Conservation (phyloP, 92 coral and sea anemone species). For the Blastomussa wellsi region DNA sequence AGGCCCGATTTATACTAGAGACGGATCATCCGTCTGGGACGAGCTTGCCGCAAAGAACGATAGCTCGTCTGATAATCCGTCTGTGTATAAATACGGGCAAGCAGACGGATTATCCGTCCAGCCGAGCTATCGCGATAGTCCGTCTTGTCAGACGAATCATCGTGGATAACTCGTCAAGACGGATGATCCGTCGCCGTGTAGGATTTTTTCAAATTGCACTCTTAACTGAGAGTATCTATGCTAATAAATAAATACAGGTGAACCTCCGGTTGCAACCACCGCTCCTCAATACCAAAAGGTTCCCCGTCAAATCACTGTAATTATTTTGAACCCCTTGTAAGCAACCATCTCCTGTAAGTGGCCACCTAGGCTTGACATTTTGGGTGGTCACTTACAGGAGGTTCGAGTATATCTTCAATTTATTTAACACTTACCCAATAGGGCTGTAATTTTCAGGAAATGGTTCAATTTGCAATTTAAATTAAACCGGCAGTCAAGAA, state of each 20-base stretch:
- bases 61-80: neutral
- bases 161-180: neutral
- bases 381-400: slow-evolving; percentile 23
- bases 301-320: neutral
- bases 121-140: neutral
- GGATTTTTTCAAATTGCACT: neutral
- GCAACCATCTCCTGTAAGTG: neutral
- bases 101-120: neutral
- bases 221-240: too few relatives aligned
- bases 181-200: neutral
- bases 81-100: neutral
- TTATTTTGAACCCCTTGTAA: slow-evolving; percentile 1
- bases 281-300: too few relatives aligned
- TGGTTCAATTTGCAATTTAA: neutral
- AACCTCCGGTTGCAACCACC: too few relatives aligned
- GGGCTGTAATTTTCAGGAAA: neutral
- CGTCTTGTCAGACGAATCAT: neutral
- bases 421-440: neutral
- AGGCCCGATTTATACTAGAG: too few relatives aligned
- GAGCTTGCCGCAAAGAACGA: neutral
- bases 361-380: neutral
- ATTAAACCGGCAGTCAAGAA: neutral
- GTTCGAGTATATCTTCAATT: slow-evolving; percentile 19
- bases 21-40: too few relatives aligned
- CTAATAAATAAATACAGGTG: too few relatives aligned